Percentiles rank a stretch among this genome's conserved stretches.
Evolutionary conservation across 2,888 invertebrate species (phyloP).

Genomic region (Emmelina monodactyla): DNA sequence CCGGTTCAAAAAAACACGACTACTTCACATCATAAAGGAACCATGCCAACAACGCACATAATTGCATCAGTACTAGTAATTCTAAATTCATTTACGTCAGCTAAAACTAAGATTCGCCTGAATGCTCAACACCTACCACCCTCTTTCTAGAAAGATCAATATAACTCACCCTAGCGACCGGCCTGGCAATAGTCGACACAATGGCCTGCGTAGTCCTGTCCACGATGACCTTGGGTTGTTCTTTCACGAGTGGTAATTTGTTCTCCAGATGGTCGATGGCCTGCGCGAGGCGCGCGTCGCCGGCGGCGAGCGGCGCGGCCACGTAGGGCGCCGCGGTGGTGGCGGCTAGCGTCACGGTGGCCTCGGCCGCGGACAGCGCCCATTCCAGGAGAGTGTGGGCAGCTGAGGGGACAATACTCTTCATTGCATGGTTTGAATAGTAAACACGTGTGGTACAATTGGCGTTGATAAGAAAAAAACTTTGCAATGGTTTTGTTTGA

Average conservation of each 20-base stretch:
- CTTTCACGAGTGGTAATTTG: conserved; percentile 71
- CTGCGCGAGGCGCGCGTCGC: conserved; percentile 72
- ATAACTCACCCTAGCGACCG: conserved; percentile 52
- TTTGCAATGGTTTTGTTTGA: no score
- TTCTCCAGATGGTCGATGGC: conserved; percentile 72
- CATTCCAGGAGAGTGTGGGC: conserved; percentile 72
- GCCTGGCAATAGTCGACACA: conserved; percentile 62
- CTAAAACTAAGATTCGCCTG: no score
- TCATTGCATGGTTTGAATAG: background rate
- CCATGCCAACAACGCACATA: no score
- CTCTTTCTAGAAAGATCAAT: background rate
- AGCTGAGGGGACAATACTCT: conserved; percentile 30
- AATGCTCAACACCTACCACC: no score
- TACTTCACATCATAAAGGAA: no score
- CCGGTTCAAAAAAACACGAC: no score
- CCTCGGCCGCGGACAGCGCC: conserved; percentile 74
- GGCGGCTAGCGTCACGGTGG: conserved; percentile 69
- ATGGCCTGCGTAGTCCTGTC: conserved; percentile 68
- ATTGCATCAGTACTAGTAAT: no score
- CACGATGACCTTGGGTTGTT: conserved; percentile 68
- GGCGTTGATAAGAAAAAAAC: background rate
- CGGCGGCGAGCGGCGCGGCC: conserved; percentile 46
- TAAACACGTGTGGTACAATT: background rate
- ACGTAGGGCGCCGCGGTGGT: conserved; percentile 71
- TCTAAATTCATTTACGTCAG: no score